phyloP scores from a whole-genome alignment of 2,113 vertebrate genomes.

The Chlorodrepanis virens region DNA sequence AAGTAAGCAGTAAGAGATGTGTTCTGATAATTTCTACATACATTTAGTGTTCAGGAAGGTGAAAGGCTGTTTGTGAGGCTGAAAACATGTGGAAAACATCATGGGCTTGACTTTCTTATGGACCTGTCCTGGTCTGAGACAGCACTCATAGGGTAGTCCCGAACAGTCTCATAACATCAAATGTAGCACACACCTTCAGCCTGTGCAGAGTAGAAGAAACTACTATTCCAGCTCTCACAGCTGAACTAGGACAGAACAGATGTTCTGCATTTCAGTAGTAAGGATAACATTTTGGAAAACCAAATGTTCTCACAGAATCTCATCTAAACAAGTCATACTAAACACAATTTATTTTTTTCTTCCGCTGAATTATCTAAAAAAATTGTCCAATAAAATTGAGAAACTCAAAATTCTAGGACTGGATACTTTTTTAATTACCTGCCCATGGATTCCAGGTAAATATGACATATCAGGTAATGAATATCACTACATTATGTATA shows the following conservation, averaged over 20 bases:
- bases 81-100: not conserved
- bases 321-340: not conserved
- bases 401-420: not conserved
- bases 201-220: not conserved
- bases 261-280: not conserved
- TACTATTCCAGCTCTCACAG: not conserved
- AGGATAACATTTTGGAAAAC: not conserved
- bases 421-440: not conserved
- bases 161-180: not conserved
- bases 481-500: not conserved
- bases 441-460: not conserved
- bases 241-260: not conserved
- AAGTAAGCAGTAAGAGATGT: not conserved
- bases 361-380: not conserved
- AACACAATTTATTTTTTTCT: not conserved
- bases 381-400: not conserved
- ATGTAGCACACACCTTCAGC: not conserved
- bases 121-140: not conserved
- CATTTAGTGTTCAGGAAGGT: not conserved
- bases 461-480: not conserved
- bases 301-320: not conserved
- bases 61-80: not conserved
- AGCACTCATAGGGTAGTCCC: accelerated
- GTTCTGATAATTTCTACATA: not conserved
- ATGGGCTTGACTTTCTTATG: not conserved